Evolutionary conservation across 2,888 invertebrate genomes (phyloP).

Genomic region (Merodon equestris): DNA sequence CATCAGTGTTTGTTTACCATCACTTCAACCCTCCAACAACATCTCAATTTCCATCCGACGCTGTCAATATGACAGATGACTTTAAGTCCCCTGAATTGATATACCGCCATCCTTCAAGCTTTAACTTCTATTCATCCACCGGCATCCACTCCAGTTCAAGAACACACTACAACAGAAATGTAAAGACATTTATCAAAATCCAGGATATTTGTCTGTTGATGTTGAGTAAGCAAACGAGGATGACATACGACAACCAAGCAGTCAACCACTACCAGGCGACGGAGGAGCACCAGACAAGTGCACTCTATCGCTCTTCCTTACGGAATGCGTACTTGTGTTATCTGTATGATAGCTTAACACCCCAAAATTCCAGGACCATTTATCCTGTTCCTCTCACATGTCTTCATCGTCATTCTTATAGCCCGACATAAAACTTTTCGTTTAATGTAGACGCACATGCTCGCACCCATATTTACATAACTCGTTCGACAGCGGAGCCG

Average conservation of each 20-base stretch:
- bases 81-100: constrained; percentile 39
- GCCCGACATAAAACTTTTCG: constrained; percentile 26
- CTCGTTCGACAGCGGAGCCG: not conserved
- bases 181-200: constrained; percentile 53
- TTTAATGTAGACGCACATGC: constrained; percentile 30
- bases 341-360: constrained; percentile 23
- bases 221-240: constrained; percentile 37
- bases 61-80: constrained; percentile 35
- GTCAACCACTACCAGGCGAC: constrained; percentile 1
- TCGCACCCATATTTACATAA: constrained; percentile 42
- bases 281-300: constrained; percentile 7
- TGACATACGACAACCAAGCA: too few relatives aligned
- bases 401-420: too few relatives aligned
- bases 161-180: constrained; percentile 17
- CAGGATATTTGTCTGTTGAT: constrained; percentile 52
- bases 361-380: too few relatives aligned
- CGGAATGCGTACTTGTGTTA: constrained; percentile 15
- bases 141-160: constrained; percentile 9
- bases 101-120: constrained; percentile 37
- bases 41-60: constrained; percentile 42
- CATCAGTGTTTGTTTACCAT: not conserved
- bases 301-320: not conserved
- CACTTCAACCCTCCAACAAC: not conserved
- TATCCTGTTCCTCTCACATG: too few relatives aligned
- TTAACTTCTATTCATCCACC: constrained; percentile 24